phyloP scores from a whole-genome alignment of 2,797 vertebrate genomes.

The Leucoraja ocellata region DNA sequence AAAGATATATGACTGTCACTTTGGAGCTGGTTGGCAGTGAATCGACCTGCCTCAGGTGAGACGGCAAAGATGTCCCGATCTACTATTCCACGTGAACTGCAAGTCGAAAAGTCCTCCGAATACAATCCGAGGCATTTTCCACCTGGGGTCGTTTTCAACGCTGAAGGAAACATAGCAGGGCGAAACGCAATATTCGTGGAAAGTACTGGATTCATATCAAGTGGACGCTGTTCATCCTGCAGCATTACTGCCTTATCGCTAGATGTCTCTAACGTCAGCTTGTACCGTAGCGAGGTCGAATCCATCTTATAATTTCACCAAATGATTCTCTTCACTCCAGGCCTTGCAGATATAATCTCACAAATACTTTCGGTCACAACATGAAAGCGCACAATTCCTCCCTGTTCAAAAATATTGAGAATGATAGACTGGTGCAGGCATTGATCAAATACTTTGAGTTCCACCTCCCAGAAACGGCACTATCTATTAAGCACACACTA shows the following conservation, averaged over 20 bases:
- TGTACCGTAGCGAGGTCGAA: constrained; percentile 13
- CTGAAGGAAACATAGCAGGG: not conserved
- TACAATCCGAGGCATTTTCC: not conserved
- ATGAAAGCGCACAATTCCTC: not conserved
- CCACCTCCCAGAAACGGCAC: constrained; percentile 14
- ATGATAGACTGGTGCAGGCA: not conserved
- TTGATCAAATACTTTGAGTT: not conserved
- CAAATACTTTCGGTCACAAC: not conserved
- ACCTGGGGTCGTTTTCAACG: not conserved
- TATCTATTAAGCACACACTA: constrained; percentile 29
- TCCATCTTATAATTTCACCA: constrained; percentile 12
- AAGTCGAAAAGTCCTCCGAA: constrained; percentile 2
- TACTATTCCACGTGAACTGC: not conserved
- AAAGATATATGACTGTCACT: constrained; percentile 23
- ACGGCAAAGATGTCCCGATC: not conserved
- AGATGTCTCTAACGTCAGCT: constrained; percentile 61
- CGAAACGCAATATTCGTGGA: not conserved
- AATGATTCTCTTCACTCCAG: not conserved
- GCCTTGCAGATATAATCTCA: not conserved
- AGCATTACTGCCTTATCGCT: constrained; percentile 54
- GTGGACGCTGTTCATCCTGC: constrained; percentile 44
- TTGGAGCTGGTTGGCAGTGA: constrained; percentile 21
- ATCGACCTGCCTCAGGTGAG: constrained; percentile 14
- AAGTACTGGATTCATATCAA: constrained; percentile 6
- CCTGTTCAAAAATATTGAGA: not conserved